Evolutionary conservation across 2,888 invertebrate species (phyloP), one percentile per base, ranked within the genome.

Genomic region (Creontiades dilutus): DNA sequence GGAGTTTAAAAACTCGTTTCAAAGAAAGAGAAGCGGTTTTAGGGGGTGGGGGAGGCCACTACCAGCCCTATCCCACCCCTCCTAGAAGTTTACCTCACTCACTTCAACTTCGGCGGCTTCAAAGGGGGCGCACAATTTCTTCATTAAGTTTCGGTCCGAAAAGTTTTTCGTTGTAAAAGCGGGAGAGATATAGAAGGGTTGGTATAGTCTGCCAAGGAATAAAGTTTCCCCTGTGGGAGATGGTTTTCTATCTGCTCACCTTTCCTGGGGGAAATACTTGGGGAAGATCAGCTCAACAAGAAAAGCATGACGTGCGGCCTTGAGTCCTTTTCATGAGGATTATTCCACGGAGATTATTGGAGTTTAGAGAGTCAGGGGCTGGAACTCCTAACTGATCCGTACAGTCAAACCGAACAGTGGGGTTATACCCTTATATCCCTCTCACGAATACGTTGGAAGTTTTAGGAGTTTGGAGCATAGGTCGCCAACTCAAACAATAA

Each of bases 1-100:
- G 75, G 86, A 86, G 86, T 86, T 86, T 86, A 86, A 86, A 85
- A 86, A 86, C 86, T 86, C 86, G 86, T 86, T 86, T 86, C 19
- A 68, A 75, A 37, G 27, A 55, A 61, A 85, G n/a, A 46, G 52
- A 80, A 52, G 68, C 23, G 37, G 7, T 37, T n/a, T n/a, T n/a
- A n/a, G n/a, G 37, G 37, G 37, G 37, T 37, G 37, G 7, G 37
- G 37, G 37, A 7, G 37, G 37, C 37, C 37, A 37, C 12, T 23
- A 68, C 68, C 23, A 19, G 23, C 27, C 68, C 27, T 13, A 11
- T 23, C 13, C 68, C 68, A 52, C 23, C 23, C 68, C 12, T 27
- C 13, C 11, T 23, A 52, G 27, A 82, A 82, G 23, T 82, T 82
- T 82, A 19, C 47, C 48, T 16, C 80, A 46, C 82, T 52, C 82